Percentiles rank a stretch among this genome's conserved stretches.
Evolutionary conservation across 2,888 invertebrate species (phyloP).

Genomic region (Drosophila histrio): DNA sequence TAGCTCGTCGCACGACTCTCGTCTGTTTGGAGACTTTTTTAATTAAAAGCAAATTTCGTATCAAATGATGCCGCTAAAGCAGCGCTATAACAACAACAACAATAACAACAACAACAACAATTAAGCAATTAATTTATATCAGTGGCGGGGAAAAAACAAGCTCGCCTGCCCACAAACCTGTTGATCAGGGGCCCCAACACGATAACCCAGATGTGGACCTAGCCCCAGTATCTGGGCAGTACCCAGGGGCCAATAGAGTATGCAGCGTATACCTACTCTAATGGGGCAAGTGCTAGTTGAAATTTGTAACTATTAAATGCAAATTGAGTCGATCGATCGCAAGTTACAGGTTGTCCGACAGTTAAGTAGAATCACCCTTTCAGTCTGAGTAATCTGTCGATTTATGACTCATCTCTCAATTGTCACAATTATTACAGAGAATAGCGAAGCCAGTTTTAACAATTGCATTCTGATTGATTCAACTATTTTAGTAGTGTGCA

Average conservation of each 20-base stretch:
- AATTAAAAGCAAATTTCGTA: constrained; percentile 75
- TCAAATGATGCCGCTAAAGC: constrained; percentile 63
- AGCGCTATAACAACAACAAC: constrained; percentile 26
- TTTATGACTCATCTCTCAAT: constrained; percentile 36
- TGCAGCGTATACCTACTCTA: neutral
- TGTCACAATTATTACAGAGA: constrained; percentile 11
- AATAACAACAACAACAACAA: constrained; percentile 48
- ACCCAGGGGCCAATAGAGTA: constrained; percentile 15
- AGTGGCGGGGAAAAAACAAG: constrained; percentile 66
- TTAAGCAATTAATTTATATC: constrained; percentile 75
- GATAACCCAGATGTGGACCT: constrained; percentile 42
- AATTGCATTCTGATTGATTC: constrained; percentile 3
- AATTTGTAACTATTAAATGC: constrained; percentile 11
- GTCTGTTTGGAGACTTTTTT: constrained; percentile 64
- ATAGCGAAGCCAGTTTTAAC: constrained; percentile 6
- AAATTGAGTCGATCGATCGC: constrained; percentile 15
- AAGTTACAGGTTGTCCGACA: neutral
- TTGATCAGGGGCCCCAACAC: constrained; percentile 49
- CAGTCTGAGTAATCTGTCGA: constrained; percentile 18
- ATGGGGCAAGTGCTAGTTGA: neutral
- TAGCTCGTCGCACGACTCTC: constrained; percentile 13
- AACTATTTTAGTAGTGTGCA: neutral
- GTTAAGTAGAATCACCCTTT: constrained; percentile 10
- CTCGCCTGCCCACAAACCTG: constrained; percentile 63
- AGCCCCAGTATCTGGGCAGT: constrained; percentile 32